Evolutionary conservation across 2,888 invertebrate species (phyloP), one percentile per base, ranked within the genome.

Genomic region (Drosophila suboccidentalis): DNA sequence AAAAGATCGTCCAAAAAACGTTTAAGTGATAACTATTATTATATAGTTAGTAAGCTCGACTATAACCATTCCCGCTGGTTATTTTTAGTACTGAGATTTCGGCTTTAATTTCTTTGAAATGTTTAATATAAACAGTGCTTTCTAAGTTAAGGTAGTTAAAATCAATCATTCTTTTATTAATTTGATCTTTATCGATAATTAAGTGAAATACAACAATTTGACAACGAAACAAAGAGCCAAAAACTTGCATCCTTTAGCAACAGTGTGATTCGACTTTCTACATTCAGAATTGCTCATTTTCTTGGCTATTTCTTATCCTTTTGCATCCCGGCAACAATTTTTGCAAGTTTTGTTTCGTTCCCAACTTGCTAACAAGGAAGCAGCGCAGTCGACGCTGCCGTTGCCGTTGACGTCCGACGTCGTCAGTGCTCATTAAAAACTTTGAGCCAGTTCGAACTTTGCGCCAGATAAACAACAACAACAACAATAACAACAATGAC

Each of bases 351-450:
- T 65, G 26, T 60, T 63, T 71, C 61, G 49, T 44, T 62, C 47
- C 34, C 62, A 71, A 71, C 63, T 68, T 66, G 77, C 68, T 65
- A 75, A 87, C 87, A 72, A 63, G 61, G 22, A 17, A 57, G 53
- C 55, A 61, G 4, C 44, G 43, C 51, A 17, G 34, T 34, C 39
- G 49, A 17, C 44, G 39, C 36, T 49, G 66, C 44, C 57, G 87
- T n/a, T 38, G n/a, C n/a, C 38, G 38, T 67, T 74, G 80, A 86
- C 76, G 81, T 70, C 66, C 71, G 70, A 71, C 69, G 75, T 83
- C 84, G 75, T 64, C 72, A 63, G 58, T 85, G 76, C 85, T 85
- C 85, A 85, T 89, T 85, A 89, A 89, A 85, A 85, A 89, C 82
- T 85, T 85, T 87, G 39, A 73, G 59, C 60, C 74, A 70, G 85